Percentiles rank a stretch among this genome's conserved stretches.
These are phyloP conservation scores for Teleopsis dalmanni DNA, from an alignment of 1,140 invertebrate genomes.

Conservation along the genomic window DNA sequence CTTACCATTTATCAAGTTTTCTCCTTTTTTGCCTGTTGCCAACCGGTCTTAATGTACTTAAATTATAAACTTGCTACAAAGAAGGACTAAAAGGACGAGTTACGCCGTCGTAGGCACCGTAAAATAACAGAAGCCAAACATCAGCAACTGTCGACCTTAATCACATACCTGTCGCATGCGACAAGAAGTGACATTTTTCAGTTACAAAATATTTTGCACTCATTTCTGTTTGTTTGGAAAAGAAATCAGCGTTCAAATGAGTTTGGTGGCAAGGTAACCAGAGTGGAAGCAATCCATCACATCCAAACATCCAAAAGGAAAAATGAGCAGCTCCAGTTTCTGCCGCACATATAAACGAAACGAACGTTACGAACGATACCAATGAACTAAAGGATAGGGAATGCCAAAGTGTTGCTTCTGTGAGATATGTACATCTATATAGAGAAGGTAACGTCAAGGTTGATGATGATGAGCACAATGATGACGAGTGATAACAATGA, in stretches of 20 bases:
- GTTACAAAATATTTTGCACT: not conserved
- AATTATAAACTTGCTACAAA: no score
- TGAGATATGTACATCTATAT: no score
- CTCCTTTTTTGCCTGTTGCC: no score
- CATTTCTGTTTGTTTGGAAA: not conserved
- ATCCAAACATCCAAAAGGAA: not conserved
- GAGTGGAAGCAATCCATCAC: not conserved
- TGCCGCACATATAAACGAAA: not conserved
- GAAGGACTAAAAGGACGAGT: no score
- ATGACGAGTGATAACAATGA: not conserved
- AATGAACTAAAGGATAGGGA: not conserved
- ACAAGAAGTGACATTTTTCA: constrained; percentile 8
- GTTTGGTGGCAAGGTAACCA: not conserved
- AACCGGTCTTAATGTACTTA: no score
- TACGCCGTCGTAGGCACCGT: no score
- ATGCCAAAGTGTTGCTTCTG: not conserved
- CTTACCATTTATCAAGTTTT: no score
- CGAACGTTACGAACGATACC: not conserved
- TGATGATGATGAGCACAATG: not conserved
- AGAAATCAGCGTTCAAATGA: not conserved
- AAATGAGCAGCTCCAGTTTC: not conserved
- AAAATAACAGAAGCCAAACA: no score
- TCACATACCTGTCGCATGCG: constrained; percentile 8
- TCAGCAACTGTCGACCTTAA: constrained; percentile 10
- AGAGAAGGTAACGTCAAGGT: not conserved